Base-by-base conservation (phyloP, 1,140 invertebrate species). In the Scaptomyza graminum region DNA sequence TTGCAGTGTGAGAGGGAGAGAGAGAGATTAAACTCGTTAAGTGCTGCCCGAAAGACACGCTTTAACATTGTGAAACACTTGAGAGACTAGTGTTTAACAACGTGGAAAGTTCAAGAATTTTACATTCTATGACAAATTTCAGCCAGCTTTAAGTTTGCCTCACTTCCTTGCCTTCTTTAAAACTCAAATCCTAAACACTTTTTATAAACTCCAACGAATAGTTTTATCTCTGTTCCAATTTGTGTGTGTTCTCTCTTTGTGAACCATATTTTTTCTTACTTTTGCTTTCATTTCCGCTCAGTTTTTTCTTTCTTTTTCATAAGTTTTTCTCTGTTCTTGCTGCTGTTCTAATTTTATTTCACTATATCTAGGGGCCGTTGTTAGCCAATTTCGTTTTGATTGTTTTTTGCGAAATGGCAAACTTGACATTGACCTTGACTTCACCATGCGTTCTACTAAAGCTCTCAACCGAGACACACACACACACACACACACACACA, bases 401-500 rank as follows among this genome's bases (percentile, higher is more conserved):
- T 22, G 22, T 54, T 25, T 52, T 6, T 28, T 65, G 50, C 31
- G 44, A 54, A 59, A 44, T 43, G 43, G 12, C 62, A 44, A 34
- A 49, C 64, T 62, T 76, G 72, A 62, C 79, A 68, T 84, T 83
- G 80, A 84, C 80, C 80, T 84, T 83, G 80, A 51, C 44, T 57
- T 34, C n/a, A 39, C 59, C 28, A 31, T 72, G 63, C 61, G 80
- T 47, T 79, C 76, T 51, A 83, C 72, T 79, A 79, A 37, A 8
- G 37, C 60, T 41, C 37, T 76, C 74, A 60, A 68, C 57, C 70
- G 64, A 62, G 57, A 73, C 49, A 50, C 13, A 62, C 25, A 44
- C 47, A 51, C 13, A 22, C 22, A 37, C 41, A 69, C n/a, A 49
- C 11, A 49, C 43, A 46, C 8, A 28, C n/a, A 28, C 22, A 50